Conservation (phyloP, 2,113 vertebrate species). For the Rattus rattus region DNA sequence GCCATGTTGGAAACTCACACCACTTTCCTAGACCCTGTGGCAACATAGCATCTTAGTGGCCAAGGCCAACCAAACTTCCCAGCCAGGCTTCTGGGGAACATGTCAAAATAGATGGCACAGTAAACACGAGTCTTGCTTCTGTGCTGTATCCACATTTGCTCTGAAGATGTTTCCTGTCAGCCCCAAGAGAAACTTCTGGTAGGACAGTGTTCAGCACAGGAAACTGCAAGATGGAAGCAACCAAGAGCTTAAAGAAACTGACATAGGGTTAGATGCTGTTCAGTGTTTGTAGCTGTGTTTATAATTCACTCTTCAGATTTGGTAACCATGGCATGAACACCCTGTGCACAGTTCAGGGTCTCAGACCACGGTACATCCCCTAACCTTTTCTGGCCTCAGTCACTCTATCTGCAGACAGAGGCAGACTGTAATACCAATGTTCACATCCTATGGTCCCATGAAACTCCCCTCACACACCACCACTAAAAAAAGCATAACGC, state of each 20-base stretch:
- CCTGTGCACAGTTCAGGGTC: neutral
- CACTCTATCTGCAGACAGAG: neutral
- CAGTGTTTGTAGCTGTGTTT: neutral
- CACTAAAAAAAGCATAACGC: neutral
- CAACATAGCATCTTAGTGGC: neutral
- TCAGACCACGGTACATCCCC: neutral
- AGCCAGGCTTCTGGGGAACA: slow-evolving; percentile 37
- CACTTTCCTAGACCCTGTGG: neutral
- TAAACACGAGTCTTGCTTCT: neutral
- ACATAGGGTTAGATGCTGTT: neutral
- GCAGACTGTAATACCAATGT: neutral
- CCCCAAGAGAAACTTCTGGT: neutral
- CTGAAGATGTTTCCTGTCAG: neutral
- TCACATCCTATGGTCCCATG: neutral
- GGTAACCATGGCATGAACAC: neutral
- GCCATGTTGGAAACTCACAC: neutral
- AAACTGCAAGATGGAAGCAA: neutral
- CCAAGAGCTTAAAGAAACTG: neutral
- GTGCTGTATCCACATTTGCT: slow-evolving; percentile 41
- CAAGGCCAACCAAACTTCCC: neutral
- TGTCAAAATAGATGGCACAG: slow-evolving; percentile 8
- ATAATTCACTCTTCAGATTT: neutral
- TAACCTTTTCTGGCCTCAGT: neutral
- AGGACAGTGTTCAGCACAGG: neutral
- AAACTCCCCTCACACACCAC: neutral